Evolutionary conservation across 2,113 vertebrate species (phyloP).

Genomic region (Meleagris gallopavo): DNA sequence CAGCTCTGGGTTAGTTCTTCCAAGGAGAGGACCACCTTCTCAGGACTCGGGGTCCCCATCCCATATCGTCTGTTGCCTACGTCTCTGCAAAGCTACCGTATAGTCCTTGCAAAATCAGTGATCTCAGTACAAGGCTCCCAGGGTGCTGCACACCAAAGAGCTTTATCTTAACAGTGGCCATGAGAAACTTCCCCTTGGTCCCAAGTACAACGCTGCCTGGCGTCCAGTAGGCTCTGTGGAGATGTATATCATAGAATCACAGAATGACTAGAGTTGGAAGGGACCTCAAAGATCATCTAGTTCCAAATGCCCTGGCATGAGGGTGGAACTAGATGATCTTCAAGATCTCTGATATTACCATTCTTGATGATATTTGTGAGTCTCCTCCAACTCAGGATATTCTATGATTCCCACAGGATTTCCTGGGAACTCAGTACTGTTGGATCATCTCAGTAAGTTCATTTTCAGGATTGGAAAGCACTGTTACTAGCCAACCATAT

Average conservation of each 20-base stretch:
- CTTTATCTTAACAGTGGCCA: neutral
- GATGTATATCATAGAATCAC: too few relatives aligned
- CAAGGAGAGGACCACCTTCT: neutral
- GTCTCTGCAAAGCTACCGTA: neutral
- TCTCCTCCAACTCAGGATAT: neutral
- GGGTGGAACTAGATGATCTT: too few relatives aligned
- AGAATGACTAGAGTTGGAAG: too few relatives aligned
- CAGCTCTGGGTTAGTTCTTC: neutral
- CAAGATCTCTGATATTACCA: neutral
- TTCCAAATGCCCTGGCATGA: too few relatives aligned
- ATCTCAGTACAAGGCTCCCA: neutral
- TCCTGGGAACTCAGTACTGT: rapidly evolving
- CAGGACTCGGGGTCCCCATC: neutral
- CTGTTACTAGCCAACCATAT: neutral
- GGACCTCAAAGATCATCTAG: too few relatives aligned
- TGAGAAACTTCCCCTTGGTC: neutral
- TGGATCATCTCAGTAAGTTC: neutral
- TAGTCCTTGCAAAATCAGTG: neutral
- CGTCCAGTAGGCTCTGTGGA: neutral
- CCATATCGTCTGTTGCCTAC: neutral
- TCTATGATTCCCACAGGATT: neutral
- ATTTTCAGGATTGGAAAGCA: neutral
- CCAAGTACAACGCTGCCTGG: rapidly evolving
- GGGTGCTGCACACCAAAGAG: neutral
- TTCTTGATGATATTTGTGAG: neutral